Conservation (phyloP, 2,888 invertebrate species). For the Phortica okadai region DNA sequence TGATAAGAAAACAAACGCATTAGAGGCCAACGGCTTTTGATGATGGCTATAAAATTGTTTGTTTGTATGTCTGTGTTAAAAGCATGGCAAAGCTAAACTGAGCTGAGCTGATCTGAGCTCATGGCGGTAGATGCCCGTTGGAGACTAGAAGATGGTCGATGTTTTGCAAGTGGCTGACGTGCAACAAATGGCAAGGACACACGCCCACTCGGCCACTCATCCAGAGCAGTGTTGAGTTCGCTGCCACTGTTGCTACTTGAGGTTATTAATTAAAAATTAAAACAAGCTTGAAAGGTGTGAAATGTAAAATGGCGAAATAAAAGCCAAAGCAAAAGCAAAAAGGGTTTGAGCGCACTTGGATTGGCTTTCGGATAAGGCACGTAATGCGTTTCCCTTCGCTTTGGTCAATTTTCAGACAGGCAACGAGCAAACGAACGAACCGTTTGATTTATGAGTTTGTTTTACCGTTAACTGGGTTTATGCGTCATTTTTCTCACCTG, state of each 20-base stretch:
- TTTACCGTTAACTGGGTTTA: conserved; percentile 29
- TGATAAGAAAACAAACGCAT: conserved; percentile 71
- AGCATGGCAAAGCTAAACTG: not conserved
- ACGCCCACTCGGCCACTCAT: not conserved
- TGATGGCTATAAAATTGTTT: conserved; percentile 16
- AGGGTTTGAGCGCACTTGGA: conserved; percentile 43
- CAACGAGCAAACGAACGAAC: conserved; percentile 9
- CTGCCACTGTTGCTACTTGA: conserved; percentile 47
- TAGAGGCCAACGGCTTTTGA: conserved; percentile 47
- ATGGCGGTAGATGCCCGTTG: not conserved
- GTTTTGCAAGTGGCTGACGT: not conserved
- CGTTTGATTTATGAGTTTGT: conserved; percentile 64
- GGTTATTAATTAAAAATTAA: conserved; percentile 72
- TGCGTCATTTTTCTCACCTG: not conserved
- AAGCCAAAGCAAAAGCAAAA: not conserved
- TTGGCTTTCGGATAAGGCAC: conserved; percentile 67
- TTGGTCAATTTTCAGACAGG: conserved; percentile 3
- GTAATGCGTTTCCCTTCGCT: conserved; percentile 48
- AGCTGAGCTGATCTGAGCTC: not conserved
- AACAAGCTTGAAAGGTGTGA: conserved; percentile 67
- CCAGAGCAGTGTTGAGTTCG: conserved; percentile 9
- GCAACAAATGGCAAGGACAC: conserved; percentile 1
- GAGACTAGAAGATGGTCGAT: not conserved
- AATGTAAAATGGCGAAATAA: conserved; percentile 59
- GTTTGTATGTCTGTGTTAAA: not conserved